These are phyloP conservation scores for Camptogramma bilineatum DNA, from an alignment of 2,888 invertebrate genomes.

Conservation along the genomic window DNA sequence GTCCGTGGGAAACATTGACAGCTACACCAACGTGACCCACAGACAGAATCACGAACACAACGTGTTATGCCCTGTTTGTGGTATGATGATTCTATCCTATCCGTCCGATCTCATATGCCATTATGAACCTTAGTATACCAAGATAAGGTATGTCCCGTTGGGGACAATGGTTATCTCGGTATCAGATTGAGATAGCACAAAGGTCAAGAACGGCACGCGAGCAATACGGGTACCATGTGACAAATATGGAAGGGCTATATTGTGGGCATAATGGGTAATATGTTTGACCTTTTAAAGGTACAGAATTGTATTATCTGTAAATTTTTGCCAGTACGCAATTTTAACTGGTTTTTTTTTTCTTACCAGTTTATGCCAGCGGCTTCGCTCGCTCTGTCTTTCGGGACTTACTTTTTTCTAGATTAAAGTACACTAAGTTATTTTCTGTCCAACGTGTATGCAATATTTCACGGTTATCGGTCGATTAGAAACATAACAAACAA, in stretches of 20 bases:
- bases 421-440: too few species aligned
- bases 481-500: too few species aligned
- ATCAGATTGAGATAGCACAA: constrained; percentile 77
- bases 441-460: too few species aligned
- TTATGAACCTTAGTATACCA: constrained; percentile 50
- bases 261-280: constrained; percentile 24
- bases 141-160: constrained; percentile 66
- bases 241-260: constrained; percentile 60
- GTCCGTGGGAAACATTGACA: constrained; percentile 44
- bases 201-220: constrained; percentile 79
- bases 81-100: constrained; percentile 74
- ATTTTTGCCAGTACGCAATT: not conserved
- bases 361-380: too few species aligned
- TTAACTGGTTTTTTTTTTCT: too few species aligned
- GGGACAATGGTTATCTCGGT: constrained; percentile 77
- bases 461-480: too few species aligned
- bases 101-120: constrained; percentile 39
- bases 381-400: too few species aligned
- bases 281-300: constrained; percentile 10
- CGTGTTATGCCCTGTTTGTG: constrained; percentile 73
- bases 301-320: not conserved
- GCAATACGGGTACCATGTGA: constrained; percentile 62
- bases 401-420: too few species aligned
- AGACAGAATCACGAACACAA: constrained; percentile 70
- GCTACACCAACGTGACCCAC: constrained; percentile 53